A percentile compares a stretch with the other conserved stretches of the same genome.
phyloP scores from a whole-genome alignment of 2,888 invertebrate genomes.

The Octodonta nipae region DNA sequence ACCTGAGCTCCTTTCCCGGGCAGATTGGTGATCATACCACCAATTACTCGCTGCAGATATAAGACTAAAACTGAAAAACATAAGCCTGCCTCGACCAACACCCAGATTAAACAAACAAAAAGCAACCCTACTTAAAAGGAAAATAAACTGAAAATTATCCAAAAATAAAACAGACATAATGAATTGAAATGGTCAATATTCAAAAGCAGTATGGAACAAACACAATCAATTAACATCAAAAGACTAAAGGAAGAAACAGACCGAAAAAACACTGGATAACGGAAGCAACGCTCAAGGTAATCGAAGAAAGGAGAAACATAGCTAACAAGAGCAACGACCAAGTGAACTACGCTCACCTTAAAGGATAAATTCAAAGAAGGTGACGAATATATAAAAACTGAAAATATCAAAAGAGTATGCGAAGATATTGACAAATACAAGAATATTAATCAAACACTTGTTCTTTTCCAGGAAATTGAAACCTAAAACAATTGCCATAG shows the following conservation, averaged over 20 bases:
- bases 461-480: too few relatives aligned
- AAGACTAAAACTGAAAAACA: conserved; percentile 1
- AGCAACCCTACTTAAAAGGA: background rate
- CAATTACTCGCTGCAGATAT: background rate
- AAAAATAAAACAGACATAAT: background rate
- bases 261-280: background rate
- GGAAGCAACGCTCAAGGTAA: conserved; percentile 1
- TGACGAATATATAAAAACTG: too few relatives aligned
- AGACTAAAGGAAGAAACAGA: conserved; percentile 1
- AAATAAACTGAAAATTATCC: conserved; percentile 1
- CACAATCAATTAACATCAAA: background rate
- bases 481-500: conserved; percentile 1
- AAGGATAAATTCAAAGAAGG: background rate
- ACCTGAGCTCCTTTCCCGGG: background rate
- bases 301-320: conserved; percentile 1
- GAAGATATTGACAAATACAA: too few relatives aligned
- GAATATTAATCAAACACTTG: too few relatives aligned
- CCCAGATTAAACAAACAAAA: conserved; percentile 1
- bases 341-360: background rate
- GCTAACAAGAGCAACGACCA: conserved; percentile 1
- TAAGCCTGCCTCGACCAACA: background rate
- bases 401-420: too few relatives aligned
- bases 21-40: background rate
- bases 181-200: conserved; percentile 1
- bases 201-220: too few relatives aligned